Percentiles rank a stretch among this genome's conserved stretches.
Conservation (phyloP, 2,888 invertebrate genomes). For the Phaedon cochleariae region DNA sequence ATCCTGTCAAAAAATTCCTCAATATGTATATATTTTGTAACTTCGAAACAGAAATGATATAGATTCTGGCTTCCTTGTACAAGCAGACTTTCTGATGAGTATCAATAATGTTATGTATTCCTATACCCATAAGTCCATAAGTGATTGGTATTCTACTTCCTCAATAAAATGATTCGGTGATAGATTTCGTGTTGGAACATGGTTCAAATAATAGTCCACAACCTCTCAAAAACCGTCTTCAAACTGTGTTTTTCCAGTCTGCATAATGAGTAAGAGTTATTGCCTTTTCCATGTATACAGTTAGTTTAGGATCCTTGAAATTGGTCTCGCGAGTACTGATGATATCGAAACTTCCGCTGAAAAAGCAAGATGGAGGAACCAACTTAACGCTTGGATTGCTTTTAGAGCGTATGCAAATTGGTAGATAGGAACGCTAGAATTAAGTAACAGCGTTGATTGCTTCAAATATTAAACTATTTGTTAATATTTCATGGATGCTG, state of each 20-base stretch:
- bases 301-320: slow-evolving; percentile 41
- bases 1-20: no score
- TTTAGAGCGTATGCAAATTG: slow-evolving; percentile 54
- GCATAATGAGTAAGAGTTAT: slow-evolving; percentile 33
- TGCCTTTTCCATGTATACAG: slow-evolving; percentile 38
- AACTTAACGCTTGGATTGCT: slow-evolving; percentile 50
- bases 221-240: neutral
- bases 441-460: slow-evolving; percentile 45
- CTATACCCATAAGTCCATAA: no score
- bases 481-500: slow-evolving; percentile 48
- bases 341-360: slow-evolving; percentile 47
- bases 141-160: no score
- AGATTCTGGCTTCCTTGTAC: no score
- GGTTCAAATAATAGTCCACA: neutral
- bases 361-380: slow-evolving; percentile 47
- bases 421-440: slow-evolving; percentile 41
- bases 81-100: neutral
- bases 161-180: neutral
- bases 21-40: no score
- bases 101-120: no score
- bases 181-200: neutral
- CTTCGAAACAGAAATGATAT: no score
- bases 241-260: neutral
- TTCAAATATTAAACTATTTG: slow-evolving; percentile 45
- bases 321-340: slow-evolving; percentile 39